Conservation (phyloP, 2,113 vertebrate genomes). For the Fregata magnificens region DNA sequence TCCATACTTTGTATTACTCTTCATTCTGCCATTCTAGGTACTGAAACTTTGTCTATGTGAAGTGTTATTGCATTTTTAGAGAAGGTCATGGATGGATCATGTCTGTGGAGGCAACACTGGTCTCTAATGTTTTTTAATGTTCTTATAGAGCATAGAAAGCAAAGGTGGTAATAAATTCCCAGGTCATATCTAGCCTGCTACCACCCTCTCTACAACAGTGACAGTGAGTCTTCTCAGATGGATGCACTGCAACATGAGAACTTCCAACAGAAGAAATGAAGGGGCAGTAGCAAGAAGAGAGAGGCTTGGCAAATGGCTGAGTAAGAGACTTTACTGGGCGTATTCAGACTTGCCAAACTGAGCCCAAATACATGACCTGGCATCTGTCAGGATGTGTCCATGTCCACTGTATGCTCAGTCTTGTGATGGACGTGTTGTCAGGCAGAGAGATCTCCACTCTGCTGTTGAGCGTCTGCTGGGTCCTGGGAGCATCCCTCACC, state of each 20-base stretch:
- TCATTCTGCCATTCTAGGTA: neutral
- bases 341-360: neutral
- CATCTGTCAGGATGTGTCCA: neutral
- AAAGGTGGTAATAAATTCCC: neutral
- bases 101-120: neutral
- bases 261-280: neutral
- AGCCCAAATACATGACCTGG: neutral
- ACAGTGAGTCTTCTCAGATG: neutral
- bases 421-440: rapidly evolving
- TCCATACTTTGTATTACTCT: neutral
- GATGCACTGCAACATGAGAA: neutral
- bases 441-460: neutral
- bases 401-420: neutral
- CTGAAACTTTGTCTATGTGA: neutral
- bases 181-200: neutral
- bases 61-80: neutral
- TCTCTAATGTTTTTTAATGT: neutral
- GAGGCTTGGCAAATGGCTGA: neutral
- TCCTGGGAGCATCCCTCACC: neutral
- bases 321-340: neutral
- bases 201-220: neutral
- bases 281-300: neutral
- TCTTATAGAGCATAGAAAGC: neutral
- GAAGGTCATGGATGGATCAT: neutral
- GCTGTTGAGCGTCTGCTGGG: neutral